These are phyloP conservation scores for Blastobasis lacticolella DNA, from an alignment of 2,888 invertebrate genomes.

Conservation along the genomic window DNA sequence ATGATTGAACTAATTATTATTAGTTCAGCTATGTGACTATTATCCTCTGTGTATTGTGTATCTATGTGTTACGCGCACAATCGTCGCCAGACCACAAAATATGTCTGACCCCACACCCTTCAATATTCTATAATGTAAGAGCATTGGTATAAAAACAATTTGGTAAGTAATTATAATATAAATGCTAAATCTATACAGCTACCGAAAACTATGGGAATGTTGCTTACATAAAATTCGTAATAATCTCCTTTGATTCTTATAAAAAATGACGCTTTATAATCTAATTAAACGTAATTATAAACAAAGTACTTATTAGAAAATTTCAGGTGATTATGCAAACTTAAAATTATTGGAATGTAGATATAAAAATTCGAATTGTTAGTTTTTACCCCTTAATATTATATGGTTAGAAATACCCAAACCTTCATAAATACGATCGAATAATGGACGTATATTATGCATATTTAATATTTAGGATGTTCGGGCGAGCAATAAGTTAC, in stretches of 20 bases:
- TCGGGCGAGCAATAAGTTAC: not conserved
- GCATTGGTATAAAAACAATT: conserved; percentile 71
- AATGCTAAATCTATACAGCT: conserved; percentile 61
- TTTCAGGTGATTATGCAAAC: conserved; percentile 50
- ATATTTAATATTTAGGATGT: too few relatives aligned
- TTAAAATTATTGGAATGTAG: conserved; percentile 63
- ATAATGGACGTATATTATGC: conserved; percentile 33
- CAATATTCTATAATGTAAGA: conserved; percentile 50
- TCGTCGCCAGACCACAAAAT: conserved; percentile 1
- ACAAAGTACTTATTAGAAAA: conserved; percentile 25
- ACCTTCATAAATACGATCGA: conserved; percentile 49
- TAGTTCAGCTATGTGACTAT: too few relatives aligned
- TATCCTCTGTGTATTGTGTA: too few relatives aligned
- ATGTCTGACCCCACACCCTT: conserved; percentile 29
- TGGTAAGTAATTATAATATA: conserved; percentile 60
- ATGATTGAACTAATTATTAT: too few relatives aligned
- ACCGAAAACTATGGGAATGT: conserved; percentile 52
- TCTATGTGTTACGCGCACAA: too few relatives aligned
- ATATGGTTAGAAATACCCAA: conserved; percentile 67
- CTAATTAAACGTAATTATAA: conserved; percentile 17
- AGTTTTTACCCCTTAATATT: conserved; percentile 55
- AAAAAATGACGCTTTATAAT: conserved; percentile 6
- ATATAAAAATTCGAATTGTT: conserved; percentile 45
- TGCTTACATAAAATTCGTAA: conserved; percentile 34
- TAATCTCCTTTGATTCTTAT: conserved; percentile 51